phyloP scores from a whole-genome alignment of 2,113 vertebrate species.

The Pedionomus torquatus region DNA sequence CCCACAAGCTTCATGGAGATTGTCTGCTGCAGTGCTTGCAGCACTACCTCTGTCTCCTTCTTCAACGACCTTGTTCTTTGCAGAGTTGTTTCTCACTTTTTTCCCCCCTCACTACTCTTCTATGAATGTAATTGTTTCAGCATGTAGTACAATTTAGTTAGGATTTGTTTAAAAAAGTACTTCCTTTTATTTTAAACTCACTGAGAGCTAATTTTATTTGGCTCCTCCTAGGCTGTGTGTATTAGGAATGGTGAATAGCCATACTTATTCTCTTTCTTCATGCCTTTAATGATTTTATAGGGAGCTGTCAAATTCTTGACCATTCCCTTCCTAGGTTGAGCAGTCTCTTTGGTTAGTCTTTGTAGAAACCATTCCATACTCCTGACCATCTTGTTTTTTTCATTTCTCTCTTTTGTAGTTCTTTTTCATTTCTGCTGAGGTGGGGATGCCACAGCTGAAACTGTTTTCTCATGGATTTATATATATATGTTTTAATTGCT shows the following conservation, averaged over 20 bases:
- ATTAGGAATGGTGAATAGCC: neutral
- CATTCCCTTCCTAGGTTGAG: neutral
- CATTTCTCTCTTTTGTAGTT: neutral
- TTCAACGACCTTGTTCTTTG: neutral
- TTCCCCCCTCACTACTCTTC: accelerated
- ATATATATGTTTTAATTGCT: neutral
- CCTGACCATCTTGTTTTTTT: accelerated
- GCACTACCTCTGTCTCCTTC: accelerated
- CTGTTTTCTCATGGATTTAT: neutral
- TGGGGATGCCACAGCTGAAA: neutral
- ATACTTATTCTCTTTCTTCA: neutral
- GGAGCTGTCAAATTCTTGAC: neutral
- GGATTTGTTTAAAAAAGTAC: neutral
- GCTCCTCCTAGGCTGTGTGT: neutral
- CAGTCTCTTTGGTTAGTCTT: neutral
- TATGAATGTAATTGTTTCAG: neutral
- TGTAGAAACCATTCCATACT: neutral
- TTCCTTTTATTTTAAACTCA: neutral
- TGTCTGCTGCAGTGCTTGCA: neutral
- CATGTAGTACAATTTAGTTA: neutral
- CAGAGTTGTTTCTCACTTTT: neutral
- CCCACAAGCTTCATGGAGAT: neutral
- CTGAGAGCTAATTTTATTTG: neutral
- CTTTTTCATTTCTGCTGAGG: neutral
- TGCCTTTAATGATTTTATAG: neutral